Conservation (phyloP, 2,113 vertebrate genomes). For the Aythya baeri region DNA sequence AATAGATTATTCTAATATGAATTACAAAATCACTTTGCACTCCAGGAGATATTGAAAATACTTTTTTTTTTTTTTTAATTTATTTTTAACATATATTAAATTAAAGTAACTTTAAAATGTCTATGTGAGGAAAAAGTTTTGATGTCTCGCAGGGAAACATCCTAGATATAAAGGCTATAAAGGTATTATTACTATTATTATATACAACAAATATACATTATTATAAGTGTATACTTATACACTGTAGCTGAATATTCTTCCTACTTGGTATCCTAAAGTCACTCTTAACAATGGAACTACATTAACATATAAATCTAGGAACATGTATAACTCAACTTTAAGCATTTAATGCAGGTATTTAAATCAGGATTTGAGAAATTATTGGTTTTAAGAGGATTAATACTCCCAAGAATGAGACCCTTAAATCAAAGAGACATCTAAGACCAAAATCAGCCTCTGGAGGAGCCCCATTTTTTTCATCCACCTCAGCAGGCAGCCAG, state of each 20-base stretch:
- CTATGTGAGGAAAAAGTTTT: background rate
- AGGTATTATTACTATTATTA: background rate
- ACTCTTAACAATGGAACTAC: background rate
- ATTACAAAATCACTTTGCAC: background rate
- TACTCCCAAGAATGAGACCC: background rate
- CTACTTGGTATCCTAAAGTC: background rate
- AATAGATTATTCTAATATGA: background rate
- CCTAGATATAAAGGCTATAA: background rate
- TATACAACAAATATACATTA: background rate
- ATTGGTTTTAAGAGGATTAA: background rate
- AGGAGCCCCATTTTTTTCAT: background rate
- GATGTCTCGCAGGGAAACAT: background rate
- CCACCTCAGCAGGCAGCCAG: background rate
- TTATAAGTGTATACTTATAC: background rate
- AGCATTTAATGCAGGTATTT: background rate
- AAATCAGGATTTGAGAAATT: background rate
- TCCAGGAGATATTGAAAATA: background rate
- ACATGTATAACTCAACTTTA: background rate
- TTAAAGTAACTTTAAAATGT: background rate
- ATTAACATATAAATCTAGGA: background rate
- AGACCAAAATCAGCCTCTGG: background rate
- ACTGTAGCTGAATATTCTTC: background rate
- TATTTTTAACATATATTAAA: background rate
- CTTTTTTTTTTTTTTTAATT: background rate
- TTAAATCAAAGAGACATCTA: background rate